These are phyloP conservation scores for Limenitis camilla DNA, from an alignment of 2,888 invertebrate genomes.

Conservation along the genomic window DNA sequence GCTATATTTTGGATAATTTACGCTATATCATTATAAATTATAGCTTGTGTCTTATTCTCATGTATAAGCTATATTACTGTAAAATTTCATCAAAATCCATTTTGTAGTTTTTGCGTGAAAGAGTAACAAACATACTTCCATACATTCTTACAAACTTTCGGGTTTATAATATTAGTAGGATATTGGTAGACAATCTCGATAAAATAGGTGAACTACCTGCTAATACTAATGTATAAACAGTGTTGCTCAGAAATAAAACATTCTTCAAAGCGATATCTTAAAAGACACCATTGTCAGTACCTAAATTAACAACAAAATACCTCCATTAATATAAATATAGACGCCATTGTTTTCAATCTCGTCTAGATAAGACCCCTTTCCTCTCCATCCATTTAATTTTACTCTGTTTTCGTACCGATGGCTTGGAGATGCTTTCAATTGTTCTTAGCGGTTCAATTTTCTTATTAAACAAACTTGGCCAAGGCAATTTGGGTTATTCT, in stretches of 20 bases:
- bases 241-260: neutral
- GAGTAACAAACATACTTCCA: too few species aligned
- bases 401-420: constrained; percentile 30
- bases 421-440: constrained; percentile 30
- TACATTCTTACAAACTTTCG: too few species aligned
- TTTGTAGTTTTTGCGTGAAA: too few species aligned
- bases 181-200: too few species aligned
- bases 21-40: too few species aligned
- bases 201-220: too few species aligned
- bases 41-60: too few species aligned
- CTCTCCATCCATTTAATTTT: constrained; percentile 30
- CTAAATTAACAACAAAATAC: constrained; percentile 7
- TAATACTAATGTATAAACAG: too few species aligned
- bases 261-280: neutral
- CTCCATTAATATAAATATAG: constrained; percentile 12
- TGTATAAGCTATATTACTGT: too few species aligned
- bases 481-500: constrained; percentile 34
- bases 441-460: constrained; percentile 36
- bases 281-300: neutral
- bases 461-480: constrained; percentile 37
- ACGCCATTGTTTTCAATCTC: constrained; percentile 10
- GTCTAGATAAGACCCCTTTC: constrained; percentile 11
- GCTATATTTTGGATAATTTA: too few species aligned
- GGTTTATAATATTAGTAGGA: too few species aligned
- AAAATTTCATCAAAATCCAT: too few species aligned